phyloP scores from a whole-genome alignment of 2,797 vertebrate genomes.

The Salmo trutta region DNA sequence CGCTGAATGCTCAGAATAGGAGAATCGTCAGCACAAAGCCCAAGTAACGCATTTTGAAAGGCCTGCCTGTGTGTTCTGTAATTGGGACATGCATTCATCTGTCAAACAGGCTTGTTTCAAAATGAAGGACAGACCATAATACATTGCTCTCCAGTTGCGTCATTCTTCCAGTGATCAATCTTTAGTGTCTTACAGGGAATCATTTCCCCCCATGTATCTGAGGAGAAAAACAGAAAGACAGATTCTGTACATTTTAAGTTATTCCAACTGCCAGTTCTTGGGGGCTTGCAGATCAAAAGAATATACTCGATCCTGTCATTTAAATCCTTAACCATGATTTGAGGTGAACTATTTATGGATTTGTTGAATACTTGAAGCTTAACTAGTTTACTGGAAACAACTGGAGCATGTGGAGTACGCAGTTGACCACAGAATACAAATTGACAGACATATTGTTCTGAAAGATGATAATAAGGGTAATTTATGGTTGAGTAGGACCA shows the following conservation, averaged over 20 bases:
- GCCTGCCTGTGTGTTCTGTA: background rate
- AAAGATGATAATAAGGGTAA: background rate
- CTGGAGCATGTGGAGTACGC: no score
- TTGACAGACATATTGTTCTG: background rate
- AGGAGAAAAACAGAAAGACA: background rate
- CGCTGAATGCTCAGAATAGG: background rate
- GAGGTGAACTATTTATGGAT: background rate
- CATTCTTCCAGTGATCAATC: background rate
- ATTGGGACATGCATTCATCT: slow-evolving; percentile 12
- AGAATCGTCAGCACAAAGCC: background rate
- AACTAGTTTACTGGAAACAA: background rate
- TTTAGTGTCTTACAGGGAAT: background rate
- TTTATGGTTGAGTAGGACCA: background rate
- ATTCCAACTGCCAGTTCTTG: background rate
- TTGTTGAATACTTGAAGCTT: background rate
- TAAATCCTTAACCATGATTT: background rate
- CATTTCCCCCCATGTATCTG: background rate
- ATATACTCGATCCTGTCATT: background rate
- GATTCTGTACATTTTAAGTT: background rate
- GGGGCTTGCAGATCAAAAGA: background rate
- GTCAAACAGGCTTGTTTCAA: slow-evolving; percentile 4
- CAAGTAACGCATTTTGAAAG: background rate
- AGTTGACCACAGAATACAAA: no score
- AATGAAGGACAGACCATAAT: background rate
- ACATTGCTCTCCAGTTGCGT: background rate